Evolutionary conservation across 1,140 invertebrate genomes (phyloP).

Genomic region (Cherax quadricarinatus): DNA sequence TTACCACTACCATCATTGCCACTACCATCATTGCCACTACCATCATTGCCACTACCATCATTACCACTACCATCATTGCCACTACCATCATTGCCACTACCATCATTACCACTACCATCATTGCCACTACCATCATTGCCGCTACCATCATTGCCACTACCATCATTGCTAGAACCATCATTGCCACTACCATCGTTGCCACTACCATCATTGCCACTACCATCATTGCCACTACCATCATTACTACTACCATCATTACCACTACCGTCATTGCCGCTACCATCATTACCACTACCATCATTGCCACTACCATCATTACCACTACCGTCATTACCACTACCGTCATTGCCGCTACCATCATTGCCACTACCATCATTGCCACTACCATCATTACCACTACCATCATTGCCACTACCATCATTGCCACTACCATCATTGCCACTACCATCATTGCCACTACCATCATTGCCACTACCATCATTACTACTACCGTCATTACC

Average conservation of each 20-base stretch:
- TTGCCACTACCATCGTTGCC: too few species aligned
- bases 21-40: too few species aligned
- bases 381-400: conserved; percentile 1
- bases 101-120: not conserved
- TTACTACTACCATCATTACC: conserved; percentile 3
- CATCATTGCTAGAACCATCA: too few species aligned
- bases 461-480: conserved; percentile 8
- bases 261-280: not conserved
- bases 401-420: conserved; percentile 8
- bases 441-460: conserved; percentile 1
- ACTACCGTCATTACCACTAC: not conserved
- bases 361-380: not conserved
- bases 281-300: not conserved
- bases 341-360: conserved; percentile 3
- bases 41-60: not conserved
- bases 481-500: not conserved
- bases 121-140: too few species aligned
- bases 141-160: too few species aligned
- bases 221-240: too few species aligned
- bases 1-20: too few species aligned
- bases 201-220: too few species aligned
- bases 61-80: not conserved
- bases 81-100: too few species aligned
- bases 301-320: not conserved
- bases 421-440: not conserved